phyloP scores from a whole-genome alignment of 2,797 vertebrate genomes.

The Chloroceryle inda region DNA sequence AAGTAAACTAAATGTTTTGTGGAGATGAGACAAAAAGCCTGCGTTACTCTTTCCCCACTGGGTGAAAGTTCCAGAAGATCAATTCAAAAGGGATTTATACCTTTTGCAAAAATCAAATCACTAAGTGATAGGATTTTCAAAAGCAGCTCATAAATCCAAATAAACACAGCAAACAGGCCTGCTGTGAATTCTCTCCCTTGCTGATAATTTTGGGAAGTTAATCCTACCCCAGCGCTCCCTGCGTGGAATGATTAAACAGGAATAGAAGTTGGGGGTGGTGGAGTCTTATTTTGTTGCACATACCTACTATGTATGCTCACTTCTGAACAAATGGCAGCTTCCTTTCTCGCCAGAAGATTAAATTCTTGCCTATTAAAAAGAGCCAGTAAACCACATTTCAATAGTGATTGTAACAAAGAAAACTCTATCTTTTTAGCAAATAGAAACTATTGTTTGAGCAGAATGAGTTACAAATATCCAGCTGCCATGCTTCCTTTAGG shows the following conservation, averaged over 20 bases:
- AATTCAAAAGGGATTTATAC: not conserved
- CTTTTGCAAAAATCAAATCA: not conserved
- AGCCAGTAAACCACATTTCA: not conserved
- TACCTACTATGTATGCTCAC: not conserved
- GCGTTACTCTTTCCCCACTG: not conserved
- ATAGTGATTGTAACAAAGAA: not conserved
- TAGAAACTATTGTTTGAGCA: not conserved
- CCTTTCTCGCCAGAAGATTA: not conserved
- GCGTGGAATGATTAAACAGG: not conserved
- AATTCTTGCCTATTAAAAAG: not conserved
- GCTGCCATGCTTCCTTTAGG: not conserved
- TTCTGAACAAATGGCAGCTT: not conserved
- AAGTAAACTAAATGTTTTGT: not conserved
- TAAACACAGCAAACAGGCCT: not conserved
- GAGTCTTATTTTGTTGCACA: not conserved
- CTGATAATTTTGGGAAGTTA: not conserved
- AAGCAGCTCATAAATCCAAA: not conserved
- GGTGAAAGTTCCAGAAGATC: not conserved
- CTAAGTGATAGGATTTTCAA: not conserved
- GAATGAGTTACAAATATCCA: not conserved
- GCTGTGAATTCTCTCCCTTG: not conserved
- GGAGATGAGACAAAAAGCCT: not conserved
- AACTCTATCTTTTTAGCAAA: not conserved
- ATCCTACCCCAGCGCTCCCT: not conserved
- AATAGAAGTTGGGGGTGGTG: not conserved